phyloP scores from a whole-genome alignment of 2,113 vertebrate species.

The Rattus rattus region DNA sequence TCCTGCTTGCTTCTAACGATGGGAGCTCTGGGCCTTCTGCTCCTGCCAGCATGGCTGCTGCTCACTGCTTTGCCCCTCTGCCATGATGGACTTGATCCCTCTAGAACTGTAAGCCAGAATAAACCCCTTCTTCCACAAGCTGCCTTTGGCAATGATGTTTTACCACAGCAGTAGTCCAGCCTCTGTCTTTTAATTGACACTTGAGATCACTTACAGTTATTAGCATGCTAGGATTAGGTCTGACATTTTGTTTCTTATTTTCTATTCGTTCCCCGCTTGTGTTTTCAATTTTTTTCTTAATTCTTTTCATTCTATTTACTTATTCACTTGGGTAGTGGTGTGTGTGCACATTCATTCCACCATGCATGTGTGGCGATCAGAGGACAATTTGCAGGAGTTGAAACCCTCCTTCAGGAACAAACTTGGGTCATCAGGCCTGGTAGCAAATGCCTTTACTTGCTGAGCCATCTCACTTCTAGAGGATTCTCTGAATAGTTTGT shows the following conservation, averaged over 20 bases:
- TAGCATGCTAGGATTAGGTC: constrained; percentile 5
- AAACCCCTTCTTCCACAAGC: not conserved
- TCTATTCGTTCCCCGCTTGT: not conserved
- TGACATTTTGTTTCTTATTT: constrained; percentile 10
- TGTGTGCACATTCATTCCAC: not conserved
- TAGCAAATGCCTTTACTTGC: not conserved
- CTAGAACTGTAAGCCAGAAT: not conserved
- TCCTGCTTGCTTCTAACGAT: not conserved
- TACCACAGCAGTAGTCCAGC: not conserved
- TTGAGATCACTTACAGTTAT: constrained; percentile 9
- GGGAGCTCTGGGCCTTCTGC: not conserved
- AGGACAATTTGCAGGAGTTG: not conserved
- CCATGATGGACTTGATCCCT: not conserved
- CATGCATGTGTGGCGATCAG: not conserved
- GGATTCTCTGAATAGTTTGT: not conserved
- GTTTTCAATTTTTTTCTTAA: not conserved
- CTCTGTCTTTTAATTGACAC: not conserved
- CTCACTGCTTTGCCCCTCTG: not conserved
- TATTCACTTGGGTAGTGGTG: not conserved
- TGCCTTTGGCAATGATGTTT: not conserved
- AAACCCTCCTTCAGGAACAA: not conserved
- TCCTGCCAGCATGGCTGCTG: not conserved
- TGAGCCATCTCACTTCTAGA: not conserved
- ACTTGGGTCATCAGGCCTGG: no score
- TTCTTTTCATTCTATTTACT: not conserved